Percentiles rank a stretch among this genome's conserved stretches.
phyloP scores from a whole-genome alignment of 2,888 invertebrate species.

The Coelogynopora nodosa region DNA sequence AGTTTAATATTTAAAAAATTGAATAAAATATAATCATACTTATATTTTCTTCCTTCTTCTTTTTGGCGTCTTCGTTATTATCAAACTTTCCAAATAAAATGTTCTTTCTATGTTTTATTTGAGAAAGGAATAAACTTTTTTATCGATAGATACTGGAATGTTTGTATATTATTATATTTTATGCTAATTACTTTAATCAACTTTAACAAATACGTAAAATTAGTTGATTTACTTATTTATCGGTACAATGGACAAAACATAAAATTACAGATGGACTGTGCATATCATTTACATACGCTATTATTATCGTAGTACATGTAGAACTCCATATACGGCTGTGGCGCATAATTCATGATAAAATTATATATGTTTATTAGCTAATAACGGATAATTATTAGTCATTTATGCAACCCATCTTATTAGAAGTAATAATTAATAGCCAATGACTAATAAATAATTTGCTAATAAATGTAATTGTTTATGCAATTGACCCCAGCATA shows the following conservation, averaged over 20 bases:
- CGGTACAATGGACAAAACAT: too few species aligned
- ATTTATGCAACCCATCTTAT: too few species aligned
- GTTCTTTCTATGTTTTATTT: not conserved
- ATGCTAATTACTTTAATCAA: not conserved
- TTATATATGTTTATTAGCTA: not conserved
- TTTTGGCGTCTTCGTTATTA: slow-evolving; percentile 1
- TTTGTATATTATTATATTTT: not conserved
- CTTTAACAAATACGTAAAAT: not conserved
- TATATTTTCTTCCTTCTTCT: slow-evolving; percentile 16
- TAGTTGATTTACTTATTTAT: too few species aligned
- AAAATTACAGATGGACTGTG: too few species aligned
- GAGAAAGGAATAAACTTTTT: slow-evolving; percentile 7
- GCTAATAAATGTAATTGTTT: not conserved
- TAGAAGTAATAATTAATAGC: too few species aligned
- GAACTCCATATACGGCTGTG: not conserved
- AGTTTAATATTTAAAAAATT: too few species aligned
- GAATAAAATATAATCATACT: not conserved
- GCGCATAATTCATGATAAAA: not conserved
- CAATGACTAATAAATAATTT: not conserved
- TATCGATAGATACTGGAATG: not conserved
- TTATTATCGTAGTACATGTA: not conserved
- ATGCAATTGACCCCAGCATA: not conserved
- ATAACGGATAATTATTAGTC: too few species aligned
- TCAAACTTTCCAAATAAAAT: slow-evolving; percentile 25
- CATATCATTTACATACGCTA: not conserved